Conservation (phyloP, 2,888 invertebrate genomes). For the Drosophila prolongata region DNA sequence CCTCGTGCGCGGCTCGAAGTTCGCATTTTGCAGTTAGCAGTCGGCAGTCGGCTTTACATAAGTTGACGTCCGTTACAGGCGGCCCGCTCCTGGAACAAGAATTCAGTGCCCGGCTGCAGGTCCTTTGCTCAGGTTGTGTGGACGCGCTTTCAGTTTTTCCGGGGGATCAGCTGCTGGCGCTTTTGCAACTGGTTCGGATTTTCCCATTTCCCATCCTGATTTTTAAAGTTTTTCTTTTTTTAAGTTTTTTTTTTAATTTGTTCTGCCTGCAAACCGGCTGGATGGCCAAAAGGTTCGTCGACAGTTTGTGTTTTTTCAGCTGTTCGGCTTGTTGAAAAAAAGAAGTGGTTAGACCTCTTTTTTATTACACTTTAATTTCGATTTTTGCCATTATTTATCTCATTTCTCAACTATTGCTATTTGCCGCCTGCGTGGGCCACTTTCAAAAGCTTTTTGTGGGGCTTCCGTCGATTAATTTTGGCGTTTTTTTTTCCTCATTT, state of each 20-base stretch:
- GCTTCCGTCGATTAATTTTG: constrained; percentile 13
- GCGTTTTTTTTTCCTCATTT: constrained; percentile 9
- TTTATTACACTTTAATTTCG: constrained; percentile 74
- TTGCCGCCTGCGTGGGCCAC: constrained; percentile 67
- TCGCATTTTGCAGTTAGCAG: constrained; percentile 9
- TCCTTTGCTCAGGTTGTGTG: constrained; percentile 72
- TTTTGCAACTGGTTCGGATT: constrained; percentile 32
- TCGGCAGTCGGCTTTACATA: constrained; percentile 66
- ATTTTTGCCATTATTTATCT: constrained; percentile 66
- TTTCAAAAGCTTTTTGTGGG: constrained; percentile 54
- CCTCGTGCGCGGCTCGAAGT: constrained; percentile 11
- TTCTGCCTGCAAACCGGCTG: constrained; percentile 66
- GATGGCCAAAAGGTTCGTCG: constrained; percentile 62
- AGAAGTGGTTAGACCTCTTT: constrained; percentile 73
- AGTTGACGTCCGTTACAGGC: constrained; percentile 62
- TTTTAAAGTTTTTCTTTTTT: constrained; percentile 12
- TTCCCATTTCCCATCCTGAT: neutral
- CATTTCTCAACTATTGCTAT: constrained; percentile 60
- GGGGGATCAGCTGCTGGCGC: constrained; percentile 68
- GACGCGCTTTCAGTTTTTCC: constrained; percentile 43
- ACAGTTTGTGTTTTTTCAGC: constrained; percentile 69
- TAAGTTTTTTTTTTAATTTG: constrained; percentile 51
- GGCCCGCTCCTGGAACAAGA: constrained; percentile 34
- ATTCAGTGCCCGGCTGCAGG: constrained; percentile 74
- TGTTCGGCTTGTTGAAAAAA: constrained; percentile 49